A percentile compares a stretch with the other conserved stretches of the same genome.
Conservation (phyloP, 2,888 invertebrate species). For the Matsumyia berberina region DNA sequence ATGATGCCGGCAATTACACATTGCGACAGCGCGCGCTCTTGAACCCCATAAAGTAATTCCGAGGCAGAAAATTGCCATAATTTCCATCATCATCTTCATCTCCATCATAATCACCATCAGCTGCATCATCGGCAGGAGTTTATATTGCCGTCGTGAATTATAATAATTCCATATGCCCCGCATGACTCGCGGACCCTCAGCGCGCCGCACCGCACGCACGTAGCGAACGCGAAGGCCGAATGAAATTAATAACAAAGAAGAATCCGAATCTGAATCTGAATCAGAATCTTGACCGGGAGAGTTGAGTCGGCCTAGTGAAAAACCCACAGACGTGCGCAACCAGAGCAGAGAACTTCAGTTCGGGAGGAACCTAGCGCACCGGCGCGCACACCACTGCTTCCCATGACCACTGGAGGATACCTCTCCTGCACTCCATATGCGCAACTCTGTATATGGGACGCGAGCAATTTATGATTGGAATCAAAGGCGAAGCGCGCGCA, state of each 20-base stretch:
- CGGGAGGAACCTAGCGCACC: not conserved
- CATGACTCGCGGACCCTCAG: conserved; percentile 61
- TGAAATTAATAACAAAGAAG: conserved; percentile 72
- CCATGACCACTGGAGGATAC: conserved; percentile 57
- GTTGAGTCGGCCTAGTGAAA: conserved; percentile 46
- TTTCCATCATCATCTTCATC: conserved; percentile 75
- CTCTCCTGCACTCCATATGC: conserved; percentile 42
- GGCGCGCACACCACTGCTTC: conserved; percentile 33
- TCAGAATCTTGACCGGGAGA: conserved; percentile 31
- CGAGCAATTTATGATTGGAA: conserved; percentile 75
- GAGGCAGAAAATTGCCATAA: conserved; percentile 76
- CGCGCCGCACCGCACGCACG: conserved; percentile 19
- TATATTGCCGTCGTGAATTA: conserved; percentile 75
- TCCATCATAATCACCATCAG: conserved; percentile 76
- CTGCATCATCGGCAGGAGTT: conserved; percentile 75
- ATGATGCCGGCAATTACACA: conserved; percentile 74
- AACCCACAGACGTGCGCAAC: conserved; percentile 60
- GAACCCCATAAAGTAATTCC: conserved; percentile 74
- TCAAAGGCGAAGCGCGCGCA: conserved; percentile 74
- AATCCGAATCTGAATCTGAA: conserved; percentile 64
- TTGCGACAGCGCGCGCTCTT: conserved; percentile 73
- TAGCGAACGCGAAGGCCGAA: conserved; percentile 67
- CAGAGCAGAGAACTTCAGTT: conserved; percentile 55
- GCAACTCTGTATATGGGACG: conserved; percentile 62
- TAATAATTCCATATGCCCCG: conserved; percentile 75